These are phyloP conservation scores for Mormyrus iriodes DNA, from an alignment of 2,113 vertebrate species.

Conservation along the genomic window DNA sequence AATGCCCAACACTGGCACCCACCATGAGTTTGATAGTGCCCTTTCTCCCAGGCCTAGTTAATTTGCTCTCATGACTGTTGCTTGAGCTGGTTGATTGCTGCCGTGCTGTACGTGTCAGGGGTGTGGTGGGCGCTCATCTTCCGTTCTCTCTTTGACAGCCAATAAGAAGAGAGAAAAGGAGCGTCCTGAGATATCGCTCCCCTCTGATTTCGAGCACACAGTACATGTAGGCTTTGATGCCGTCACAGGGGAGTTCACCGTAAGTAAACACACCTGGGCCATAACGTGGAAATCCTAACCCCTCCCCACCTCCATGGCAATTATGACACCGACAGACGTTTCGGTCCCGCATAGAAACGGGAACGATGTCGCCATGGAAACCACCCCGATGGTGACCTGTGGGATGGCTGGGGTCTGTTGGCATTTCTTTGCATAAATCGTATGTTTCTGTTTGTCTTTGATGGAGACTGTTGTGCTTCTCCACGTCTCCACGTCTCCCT, in stretches of 20 bases:
- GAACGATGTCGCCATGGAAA: background rate
- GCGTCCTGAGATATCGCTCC: conserved; percentile 95
- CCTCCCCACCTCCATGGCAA: background rate
- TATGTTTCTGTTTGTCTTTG: background rate
- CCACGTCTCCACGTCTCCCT: background rate
- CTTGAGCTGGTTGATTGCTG: background rate
- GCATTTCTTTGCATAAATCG: background rate
- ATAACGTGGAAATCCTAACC: background rate
- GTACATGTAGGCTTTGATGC: conserved; percentile 98
- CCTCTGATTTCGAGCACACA: conserved; percentile 98
- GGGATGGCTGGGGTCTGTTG: background rate
- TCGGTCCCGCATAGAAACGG: background rate
- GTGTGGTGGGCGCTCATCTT: background rate
- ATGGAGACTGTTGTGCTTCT: background rate
- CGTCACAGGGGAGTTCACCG: conserved; percentile 97
- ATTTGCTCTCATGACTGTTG: background rate
- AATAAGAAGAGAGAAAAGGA: conserved; percentile 99
- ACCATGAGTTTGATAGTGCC: background rate
- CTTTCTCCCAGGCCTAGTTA: background rate
- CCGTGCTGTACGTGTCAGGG: background rate
- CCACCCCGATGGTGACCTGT: background rate
- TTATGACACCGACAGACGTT: background rate
- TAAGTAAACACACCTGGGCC: conserved; percentile 51
- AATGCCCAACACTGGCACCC: background rate
- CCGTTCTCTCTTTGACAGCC: conserved; percentile 60